phyloP scores from a whole-genome alignment of 2,113 vertebrate species.

The Nannospalax galili region DNA sequence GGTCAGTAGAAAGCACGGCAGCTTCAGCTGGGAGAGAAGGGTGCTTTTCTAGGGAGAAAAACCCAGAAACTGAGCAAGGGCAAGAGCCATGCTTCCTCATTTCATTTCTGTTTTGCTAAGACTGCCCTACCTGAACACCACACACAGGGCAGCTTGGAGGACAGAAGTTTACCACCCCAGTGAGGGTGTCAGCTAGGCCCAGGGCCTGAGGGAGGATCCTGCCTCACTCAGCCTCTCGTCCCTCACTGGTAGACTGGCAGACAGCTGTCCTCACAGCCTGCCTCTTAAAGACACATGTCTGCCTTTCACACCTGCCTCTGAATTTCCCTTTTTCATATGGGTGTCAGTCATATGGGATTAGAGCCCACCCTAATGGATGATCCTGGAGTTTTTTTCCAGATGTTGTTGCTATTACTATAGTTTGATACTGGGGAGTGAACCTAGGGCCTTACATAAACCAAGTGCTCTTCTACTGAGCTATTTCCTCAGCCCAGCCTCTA shows the following conservation, averaged over 20 bases:
- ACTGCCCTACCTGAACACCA: background rate
- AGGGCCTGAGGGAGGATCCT: background rate
- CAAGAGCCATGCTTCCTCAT: background rate
- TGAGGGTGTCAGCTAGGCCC: background rate
- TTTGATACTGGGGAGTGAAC: background rate
- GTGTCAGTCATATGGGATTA: background rate
- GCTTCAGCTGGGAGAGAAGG: background rate
- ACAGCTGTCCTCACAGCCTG: background rate
- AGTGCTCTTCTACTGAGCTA: background rate
- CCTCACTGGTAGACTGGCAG: background rate
- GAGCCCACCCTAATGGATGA: background rate
- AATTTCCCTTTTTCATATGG: background rate
- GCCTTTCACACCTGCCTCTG: background rate
- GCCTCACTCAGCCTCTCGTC: background rate
- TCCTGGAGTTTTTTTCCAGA: too few species aligned
- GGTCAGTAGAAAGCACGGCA: background rate
- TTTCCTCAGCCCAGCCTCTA: background rate
- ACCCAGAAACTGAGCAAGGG: background rate
- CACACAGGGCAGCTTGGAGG: fast-evolving
- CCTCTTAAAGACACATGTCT: background rate
- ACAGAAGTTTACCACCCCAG: background rate
- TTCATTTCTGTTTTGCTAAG: background rate
- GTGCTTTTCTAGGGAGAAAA: background rate
- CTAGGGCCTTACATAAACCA: background rate
- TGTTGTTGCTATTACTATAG: background rate